Base-by-base conservation (phyloP, 2,113 vertebrate species). In the Salvelinus namaycush region DNA sequence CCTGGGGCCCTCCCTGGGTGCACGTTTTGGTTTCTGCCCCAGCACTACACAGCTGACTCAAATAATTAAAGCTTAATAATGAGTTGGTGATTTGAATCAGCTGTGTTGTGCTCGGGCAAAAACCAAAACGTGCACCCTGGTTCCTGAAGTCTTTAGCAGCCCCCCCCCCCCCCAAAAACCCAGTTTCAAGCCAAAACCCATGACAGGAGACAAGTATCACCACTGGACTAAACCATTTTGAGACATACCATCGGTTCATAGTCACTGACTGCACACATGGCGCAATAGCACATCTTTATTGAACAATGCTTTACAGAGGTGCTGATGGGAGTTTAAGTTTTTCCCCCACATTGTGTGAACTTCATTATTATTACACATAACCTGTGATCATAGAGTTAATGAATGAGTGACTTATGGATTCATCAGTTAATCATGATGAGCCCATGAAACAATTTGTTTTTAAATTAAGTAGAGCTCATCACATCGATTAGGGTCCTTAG, bases 211-310 rank as follows among this genome's bases (percentile, higher is more conserved):
- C 3, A 18, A 13, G 4, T 18, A 3, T 9, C 13, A 16, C 49
- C 59, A 60, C 20, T n/a, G 20, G 57, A 22, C 59, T 22, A 22
- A 22, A n/a, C n/a, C 59, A 60, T 22, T 34, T 34, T n/a, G 59
- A 62, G 59, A 22, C 59, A 62, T 9, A 2, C 49, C 14, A 9
- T 54, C 12, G 4, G 14, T 54, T 54, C 49, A 51, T 51, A 18
- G 16, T 18, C 51, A 54, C 51, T 18, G 16, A 44, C 39, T 5
- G 16, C 51, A 54, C 51, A 54, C 51, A 16, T 16, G 12, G 49
- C 4, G 49, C 76, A 80, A 70, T 74, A 88, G 80, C 79, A 86
- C 83, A 83, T 81, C 78, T 91, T 88, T 89, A 87, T 87, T 90
- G 82, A 86, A 79, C 70, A 77, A 84, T 80, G 81, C 79, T 79